These are phyloP conservation scores for Aptenodytes forsteri DNA, from an alignment of 2,113 vertebrate genomes.

Conservation along the genomic window DNA sequence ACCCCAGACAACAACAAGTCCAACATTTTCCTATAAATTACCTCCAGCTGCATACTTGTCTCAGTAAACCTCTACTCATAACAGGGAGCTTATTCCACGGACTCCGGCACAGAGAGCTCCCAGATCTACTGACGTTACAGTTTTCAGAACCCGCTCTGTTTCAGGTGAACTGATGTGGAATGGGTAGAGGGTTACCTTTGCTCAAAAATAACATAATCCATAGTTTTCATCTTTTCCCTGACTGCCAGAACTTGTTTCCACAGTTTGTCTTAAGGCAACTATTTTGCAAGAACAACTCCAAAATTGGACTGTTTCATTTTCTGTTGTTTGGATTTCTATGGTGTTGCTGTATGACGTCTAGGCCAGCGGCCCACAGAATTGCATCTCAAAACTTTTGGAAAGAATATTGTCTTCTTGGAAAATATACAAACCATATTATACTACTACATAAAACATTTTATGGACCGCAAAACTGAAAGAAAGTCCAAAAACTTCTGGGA, in stretches of 20 bases:
- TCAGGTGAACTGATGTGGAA: neutral
- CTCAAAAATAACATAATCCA: neutral
- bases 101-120: neutral
- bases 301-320: neutral
- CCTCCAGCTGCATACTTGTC: neutral
- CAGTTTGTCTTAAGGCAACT: neutral
- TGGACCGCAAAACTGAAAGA: neutral
- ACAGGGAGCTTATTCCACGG: neutral
- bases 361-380: neutral
- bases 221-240: neutral
- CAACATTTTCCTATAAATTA: neutral
- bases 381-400: neutral
- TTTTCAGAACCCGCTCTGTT: neutral
- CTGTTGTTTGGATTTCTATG: neutral
- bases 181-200: neutral
- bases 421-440: neutral
- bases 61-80: neutral
- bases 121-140: neutral
- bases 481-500: neutral
- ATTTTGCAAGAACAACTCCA: neutral
- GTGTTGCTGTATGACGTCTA: neutral
- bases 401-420: neutral
- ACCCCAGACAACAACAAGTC: neutral
- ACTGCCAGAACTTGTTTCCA: neutral
- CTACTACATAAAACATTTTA: neutral